Evolutionary conservation across 2,888 invertebrate species (phyloP).

Genomic region (Drosophila atripex): DNA sequence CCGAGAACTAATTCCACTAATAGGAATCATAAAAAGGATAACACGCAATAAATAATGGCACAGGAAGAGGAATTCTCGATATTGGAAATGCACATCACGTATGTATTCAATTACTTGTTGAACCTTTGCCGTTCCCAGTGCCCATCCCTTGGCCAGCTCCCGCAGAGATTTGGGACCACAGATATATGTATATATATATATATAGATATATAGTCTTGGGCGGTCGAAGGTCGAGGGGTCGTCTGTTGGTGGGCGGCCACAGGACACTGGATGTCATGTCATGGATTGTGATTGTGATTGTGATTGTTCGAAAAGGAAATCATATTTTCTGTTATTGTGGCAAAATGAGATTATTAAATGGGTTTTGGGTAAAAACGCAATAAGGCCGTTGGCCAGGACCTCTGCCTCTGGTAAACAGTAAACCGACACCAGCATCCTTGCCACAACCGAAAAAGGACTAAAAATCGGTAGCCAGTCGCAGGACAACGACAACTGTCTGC

Average conservation of each 20-base stretch:
- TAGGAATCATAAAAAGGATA: conserved; percentile 79
- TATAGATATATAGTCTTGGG: no score
- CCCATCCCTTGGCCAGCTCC: conserved; percentile 36
- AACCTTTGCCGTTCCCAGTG: conserved; percentile 58
- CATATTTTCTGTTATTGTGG: conserved; percentile 81
- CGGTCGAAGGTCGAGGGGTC: conserved; percentile 1
- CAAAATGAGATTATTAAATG: conserved; percentile 80
- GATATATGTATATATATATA: no score
- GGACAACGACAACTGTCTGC: conserved; percentile 63
- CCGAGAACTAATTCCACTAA: conserved; percentile 75
- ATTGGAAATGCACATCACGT: conserved; percentile 80
- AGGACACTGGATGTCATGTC: conserved; percentile 2
- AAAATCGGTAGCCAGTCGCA: not conserved
- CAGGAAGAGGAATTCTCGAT: conserved; percentile 57
- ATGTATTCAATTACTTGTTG: conserved; percentile 82
- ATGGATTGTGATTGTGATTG: conserved; percentile 61
- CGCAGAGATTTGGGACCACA: conserved; percentile 15
- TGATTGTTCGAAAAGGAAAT: conserved; percentile 65
- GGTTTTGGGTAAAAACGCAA: conserved; percentile 77
- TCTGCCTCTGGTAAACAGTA: conserved; percentile 59
- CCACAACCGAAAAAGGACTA: not conserved
- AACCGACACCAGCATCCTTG: conserved; percentile 48
- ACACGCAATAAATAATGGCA: conserved; percentile 78
- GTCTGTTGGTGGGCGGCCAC: not conserved
- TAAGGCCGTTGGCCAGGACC: conserved; percentile 59